Evolutionary conservation across 1,140 invertebrate species (phyloP), one percentile per base, ranked within the genome.

Genomic region (Drosophila pachea): DNA sequence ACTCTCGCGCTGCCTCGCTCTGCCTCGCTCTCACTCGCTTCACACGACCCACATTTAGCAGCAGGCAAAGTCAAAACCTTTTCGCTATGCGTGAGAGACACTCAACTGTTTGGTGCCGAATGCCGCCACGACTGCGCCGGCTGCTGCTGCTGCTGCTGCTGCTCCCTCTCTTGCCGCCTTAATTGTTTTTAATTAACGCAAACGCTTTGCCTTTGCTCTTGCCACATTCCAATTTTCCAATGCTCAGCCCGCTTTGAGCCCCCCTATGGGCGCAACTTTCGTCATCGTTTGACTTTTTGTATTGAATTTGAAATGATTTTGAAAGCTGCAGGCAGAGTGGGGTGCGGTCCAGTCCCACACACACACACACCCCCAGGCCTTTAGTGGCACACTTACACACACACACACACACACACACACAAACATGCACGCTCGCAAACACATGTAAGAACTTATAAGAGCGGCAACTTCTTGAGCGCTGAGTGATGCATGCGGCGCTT

Each of bases 151-250:
- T 73, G 48, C 68, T 50, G 63, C 50, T 53, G 74, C 59, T 43
- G 47, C 60, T 68, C 74, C 54, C 65, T 52, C 67, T 68, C 63
- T 64, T 78, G 76, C 59, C 63, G 76, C 74, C 78, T 84, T 87
- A 87, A 87, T 87, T 87, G 86, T 86, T 87, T 84, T 87, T 87
- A 87, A 87, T 87, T 87, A 87, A 87, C 81, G 71, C 82, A 86
- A 86, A 86, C 81, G 81, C 81, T 81, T 86, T 81, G 71, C 67
- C 67, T 69, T 56, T 56, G 75, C 55, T 22, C 78, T 78, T 70
- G 76, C 79, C 73, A 86, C 82, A 86, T 86, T 86, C 81, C 81
- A 86, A 86, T 86, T 86, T 76, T 83, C 64, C 79, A 68, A 76
- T 81, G 12, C 62, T 50, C 49, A 65, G 40, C 33, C 31, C n/a